phyloP scores from a whole-genome alignment of 1,140 invertebrate genomes.

The Anthonomus grandis region DNA sequence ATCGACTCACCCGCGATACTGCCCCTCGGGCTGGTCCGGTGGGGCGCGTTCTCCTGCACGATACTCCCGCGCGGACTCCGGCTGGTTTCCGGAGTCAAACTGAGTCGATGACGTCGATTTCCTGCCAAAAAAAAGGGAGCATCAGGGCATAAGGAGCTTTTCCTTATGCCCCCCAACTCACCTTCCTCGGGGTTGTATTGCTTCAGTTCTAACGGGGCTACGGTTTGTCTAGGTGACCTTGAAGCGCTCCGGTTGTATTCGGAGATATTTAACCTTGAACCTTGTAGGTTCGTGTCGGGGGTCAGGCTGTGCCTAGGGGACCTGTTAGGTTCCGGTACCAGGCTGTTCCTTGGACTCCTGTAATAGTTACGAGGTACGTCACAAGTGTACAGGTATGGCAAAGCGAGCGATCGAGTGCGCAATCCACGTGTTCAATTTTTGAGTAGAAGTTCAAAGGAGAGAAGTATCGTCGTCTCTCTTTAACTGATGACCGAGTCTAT shows the following conservation, averaged over 20 bases:
- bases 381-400: too few relatives aligned
- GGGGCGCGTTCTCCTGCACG: constrained; percentile 49
- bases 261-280: constrained; percentile 37
- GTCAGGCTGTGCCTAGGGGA: constrained; percentile 61
- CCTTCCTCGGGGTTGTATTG: constrained; percentile 49
- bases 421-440: too few relatives aligned
- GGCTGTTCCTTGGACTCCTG: constrained; percentile 61
- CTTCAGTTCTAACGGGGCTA: constrained; percentile 50
- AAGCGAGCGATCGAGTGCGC: too few relatives aligned
- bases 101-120: constrained; percentile 57
- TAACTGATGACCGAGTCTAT: too few relatives aligned
- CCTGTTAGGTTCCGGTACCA: constrained; percentile 55
- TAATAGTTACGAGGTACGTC: too few relatives aligned
- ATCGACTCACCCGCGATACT: constrained; percentile 55
- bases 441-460: too few relatives aligned
- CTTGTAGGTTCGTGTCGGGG: constrained; percentile 47
- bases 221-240: constrained; percentile 52
- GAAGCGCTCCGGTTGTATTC: constrained; percentile 53
- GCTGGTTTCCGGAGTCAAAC: constrained; percentile 54
- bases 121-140: constrained; percentile 2
- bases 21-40: constrained; percentile 58
- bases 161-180: neutral
- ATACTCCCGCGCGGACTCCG: constrained; percentile 61
- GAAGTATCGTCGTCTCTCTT: too few relatives aligned
- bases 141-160: neutral